A percentile compares a stretch with the other conserved stretches of the same genome.
Conservation (phyloP, 2,113 vertebrate species). For the Herpailurus yagouaroundi region DNA sequence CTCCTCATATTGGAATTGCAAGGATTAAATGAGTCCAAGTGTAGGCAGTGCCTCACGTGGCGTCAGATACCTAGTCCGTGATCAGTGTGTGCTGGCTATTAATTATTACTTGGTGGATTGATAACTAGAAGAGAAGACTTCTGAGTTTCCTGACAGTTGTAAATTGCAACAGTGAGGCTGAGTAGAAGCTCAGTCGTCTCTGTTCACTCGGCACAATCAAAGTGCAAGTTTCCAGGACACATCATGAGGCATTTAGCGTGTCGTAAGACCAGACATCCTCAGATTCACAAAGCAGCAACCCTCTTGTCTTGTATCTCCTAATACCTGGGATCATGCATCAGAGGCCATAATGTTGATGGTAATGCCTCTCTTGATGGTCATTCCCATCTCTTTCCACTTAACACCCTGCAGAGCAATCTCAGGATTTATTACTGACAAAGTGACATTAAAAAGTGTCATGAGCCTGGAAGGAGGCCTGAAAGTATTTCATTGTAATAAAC, state of each 20-base stretch:
- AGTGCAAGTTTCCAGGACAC: not conserved
- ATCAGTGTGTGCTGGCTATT: not conserved
- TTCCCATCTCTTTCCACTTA: constrained; percentile 21
- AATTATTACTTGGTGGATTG: not conserved
- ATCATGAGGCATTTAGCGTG: not conserved
- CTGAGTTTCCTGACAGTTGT: not conserved
- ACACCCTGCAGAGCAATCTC: not conserved
- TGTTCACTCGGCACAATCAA: not conserved
- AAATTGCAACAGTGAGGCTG: not conserved
- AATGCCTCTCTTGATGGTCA: constrained; percentile 1
- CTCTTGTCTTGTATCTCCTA: not conserved
- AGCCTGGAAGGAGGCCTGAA: not conserved
- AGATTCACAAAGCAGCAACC: not conserved
- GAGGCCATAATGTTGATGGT: not conserved
- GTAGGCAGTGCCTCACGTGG: not conserved
- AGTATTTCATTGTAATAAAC: constrained; percentile 45
- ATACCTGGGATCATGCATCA: not conserved
- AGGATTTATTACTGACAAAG: not conserved
- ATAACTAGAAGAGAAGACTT: not conserved
- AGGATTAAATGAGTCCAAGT: not conserved
- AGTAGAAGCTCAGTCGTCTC: not conserved
- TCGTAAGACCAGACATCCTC: not conserved
- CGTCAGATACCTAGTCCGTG: not conserved
- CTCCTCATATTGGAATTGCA: not conserved
- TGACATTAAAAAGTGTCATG: constrained; percentile 34